Base-by-base conservation (phyloP, 2,797 vertebrate genomes). In the Steatocranus sp. region DNA sequence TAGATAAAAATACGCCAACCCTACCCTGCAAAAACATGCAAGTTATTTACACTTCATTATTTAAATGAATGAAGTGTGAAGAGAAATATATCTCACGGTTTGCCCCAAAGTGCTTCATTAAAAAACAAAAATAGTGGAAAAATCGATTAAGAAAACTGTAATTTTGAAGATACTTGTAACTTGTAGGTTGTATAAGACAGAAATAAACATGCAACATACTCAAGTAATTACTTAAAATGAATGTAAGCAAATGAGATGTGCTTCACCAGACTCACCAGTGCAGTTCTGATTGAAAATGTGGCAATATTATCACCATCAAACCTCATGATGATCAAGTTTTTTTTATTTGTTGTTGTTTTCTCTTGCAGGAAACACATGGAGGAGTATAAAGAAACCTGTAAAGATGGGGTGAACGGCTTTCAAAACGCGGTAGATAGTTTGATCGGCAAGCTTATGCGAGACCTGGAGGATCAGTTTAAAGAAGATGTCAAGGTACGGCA, bases 381-480 rank as follows among this genome's bases (percentile, higher is more conserved):
- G 9, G 73, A 1, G 1, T 94, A 96, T 88, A 61, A 4, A 32
- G 34, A 53, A 5, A 38, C 36, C 53, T 93, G 90, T 49, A 66
- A 91, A 0, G 3, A 3, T 0, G 83, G 92, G 83, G 79, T 94
- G 74, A 89, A 95, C 2, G 74, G 5, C 2, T 81, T 96, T 76
- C 70, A 36, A 8, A 78, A 10, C 7, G 93, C 96, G 14, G 82
- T 89, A 38, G 87, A 89, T 46, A 32, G 25, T 51, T 79, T 96
- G 61, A 79, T 90, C 3, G 18, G 1, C 17, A 43, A 49, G 34
- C 89, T 96, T 14, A n/a, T 48, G 4, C 50, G 78, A 80, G 68
- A 43, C 25, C 86, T 97, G 75, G 89, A 95, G 78, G 80, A 94
- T 5, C 91, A 94, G 75, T 96, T 94, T 86, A 95, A 91, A 79